Evolutionary conservation across 2,113 vertebrate genomes (phyloP).

Genomic region (Conger conger): DNA sequence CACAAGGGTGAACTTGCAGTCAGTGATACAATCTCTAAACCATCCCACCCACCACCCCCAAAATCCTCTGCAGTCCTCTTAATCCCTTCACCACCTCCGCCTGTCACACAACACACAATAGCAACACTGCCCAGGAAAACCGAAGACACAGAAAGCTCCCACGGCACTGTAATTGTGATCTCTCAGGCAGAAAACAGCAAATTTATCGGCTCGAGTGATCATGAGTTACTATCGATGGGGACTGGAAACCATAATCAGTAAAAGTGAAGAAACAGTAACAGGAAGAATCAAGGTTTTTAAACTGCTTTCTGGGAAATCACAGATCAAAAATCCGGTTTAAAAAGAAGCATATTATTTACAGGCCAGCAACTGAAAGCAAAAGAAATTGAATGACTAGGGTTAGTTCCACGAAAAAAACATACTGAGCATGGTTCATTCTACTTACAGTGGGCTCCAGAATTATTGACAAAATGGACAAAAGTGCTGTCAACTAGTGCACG

Average conservation of each 20-base stretch:
- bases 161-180: slow-evolving; percentile 59
- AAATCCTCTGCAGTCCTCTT: background rate
- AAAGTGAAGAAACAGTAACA: too few relatives aligned
- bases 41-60: too few relatives aligned
- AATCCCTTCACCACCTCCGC: slow-evolving; percentile 42
- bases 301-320: slow-evolving; percentile 26
- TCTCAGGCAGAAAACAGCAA: slow-evolving; percentile 67
- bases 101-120: slow-evolving; percentile 47
- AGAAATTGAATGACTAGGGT: too few relatives aligned
- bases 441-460: too few relatives aligned
- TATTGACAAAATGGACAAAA: too few relatives aligned
- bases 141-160: slow-evolving; percentile 45
- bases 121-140: slow-evolving; percentile 55
- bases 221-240: slow-evolving; percentile 54
- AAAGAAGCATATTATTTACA: background rate
- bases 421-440: too few relatives aligned
- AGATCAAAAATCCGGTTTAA: background rate
- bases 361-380: too few relatives aligned
- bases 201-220: slow-evolving; percentile 65
- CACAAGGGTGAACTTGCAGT: too few relatives aligned
- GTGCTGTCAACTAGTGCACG: too few relatives aligned
- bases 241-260: slow-evolving; percentile 52
- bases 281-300: slow-evolving; percentile 25
- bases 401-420: too few relatives aligned
- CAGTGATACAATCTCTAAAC: background rate